Evolutionary conservation across 2,113 vertebrate species (phyloP), one percentile per base, ranked within the genome.

Genomic region (Alethe diademata): DNA sequence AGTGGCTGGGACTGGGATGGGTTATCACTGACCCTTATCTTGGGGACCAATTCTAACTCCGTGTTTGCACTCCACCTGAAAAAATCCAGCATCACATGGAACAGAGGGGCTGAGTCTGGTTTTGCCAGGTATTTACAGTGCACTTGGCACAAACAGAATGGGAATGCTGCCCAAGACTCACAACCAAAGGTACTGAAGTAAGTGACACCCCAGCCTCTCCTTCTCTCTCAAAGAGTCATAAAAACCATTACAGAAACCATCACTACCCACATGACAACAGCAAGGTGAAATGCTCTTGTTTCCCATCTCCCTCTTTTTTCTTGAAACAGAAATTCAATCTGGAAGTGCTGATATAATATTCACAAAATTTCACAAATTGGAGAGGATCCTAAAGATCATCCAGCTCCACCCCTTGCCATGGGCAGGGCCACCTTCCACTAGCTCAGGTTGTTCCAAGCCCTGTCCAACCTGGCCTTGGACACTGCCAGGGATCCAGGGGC

Each of bases 391-490:
- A 40, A 40, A 54, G 14, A 26, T 6, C 42, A 72, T 10, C 18
- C 14, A 19, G 14, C 2, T 19, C 3, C 19, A 5, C 0, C 3
- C 33, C 9, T 11, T 12, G 14, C 18, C 38, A 35, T 6, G 19
- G 13, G 16, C 33, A 66, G 19, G 19, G 53, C 67, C 70, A 69
- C 2, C 6, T 69, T 6, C 45, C 40, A 33, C 5, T 4, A 0
- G 0, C 17, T 35, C 78, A 75, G 8, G 20, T 0, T 5, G 9
- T 9, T 75, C 71, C 62, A 75, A 75, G 11, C 19, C 16, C 45
- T 0, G 0, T 47, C n/a, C 47, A 89, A 0, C 47, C 47, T 28
- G 18, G 17, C 35, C 35, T 61, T 42, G 47, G 54, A 1, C 47
- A 42, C 20, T 23, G 2, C n/a, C 78, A 90, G 61, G 29, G 13